phyloP scores from a whole-genome alignment of 2,113 vertebrate species.

The Gambusia holbrooki region DNA sequence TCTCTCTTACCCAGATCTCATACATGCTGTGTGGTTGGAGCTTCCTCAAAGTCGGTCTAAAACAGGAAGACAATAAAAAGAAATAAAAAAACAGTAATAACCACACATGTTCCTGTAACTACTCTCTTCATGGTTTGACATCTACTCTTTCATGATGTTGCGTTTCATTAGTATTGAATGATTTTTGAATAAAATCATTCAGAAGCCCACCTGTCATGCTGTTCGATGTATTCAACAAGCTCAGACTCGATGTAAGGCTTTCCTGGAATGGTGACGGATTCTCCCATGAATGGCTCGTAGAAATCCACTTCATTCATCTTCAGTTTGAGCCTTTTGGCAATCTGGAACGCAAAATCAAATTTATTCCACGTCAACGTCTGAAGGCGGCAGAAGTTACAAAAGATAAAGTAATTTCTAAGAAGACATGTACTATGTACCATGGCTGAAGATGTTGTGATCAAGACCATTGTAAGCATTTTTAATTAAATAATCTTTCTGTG shows the following conservation, averaged over 20 bases:
- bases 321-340: slow-evolving; percentile 88
- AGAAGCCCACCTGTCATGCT: slow-evolving; percentile 83
- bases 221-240: slow-evolving; percentile 86
- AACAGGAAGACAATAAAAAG: slow-evolving; percentile 23
- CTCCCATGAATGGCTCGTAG: slow-evolving; percentile 91
- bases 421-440: neutral
- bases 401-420: neutral
- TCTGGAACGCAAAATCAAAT: slow-evolving; percentile 71
- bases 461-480: neutral
- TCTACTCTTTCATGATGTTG: neutral
- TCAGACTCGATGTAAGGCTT: slow-evolving; percentile 88
- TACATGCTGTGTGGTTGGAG: slow-evolving; percentile 92
- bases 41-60: slow-evolving; percentile 89
- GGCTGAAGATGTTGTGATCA: neutral
- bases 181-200: neutral
- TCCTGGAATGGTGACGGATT: slow-evolving; percentile 85
- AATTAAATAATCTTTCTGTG: neutral
- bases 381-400: neutral
- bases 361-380: neutral
- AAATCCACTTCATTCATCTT: slow-evolving; percentile 91
- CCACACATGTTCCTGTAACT: neutral
- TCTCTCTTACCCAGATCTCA: slow-evolving; percentile 89
- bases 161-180: neutral
- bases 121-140: neutral
- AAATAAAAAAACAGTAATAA: neutral